Conservation (phyloP, 1,140 invertebrate species). For the Bradysia coprophila region DNA sequence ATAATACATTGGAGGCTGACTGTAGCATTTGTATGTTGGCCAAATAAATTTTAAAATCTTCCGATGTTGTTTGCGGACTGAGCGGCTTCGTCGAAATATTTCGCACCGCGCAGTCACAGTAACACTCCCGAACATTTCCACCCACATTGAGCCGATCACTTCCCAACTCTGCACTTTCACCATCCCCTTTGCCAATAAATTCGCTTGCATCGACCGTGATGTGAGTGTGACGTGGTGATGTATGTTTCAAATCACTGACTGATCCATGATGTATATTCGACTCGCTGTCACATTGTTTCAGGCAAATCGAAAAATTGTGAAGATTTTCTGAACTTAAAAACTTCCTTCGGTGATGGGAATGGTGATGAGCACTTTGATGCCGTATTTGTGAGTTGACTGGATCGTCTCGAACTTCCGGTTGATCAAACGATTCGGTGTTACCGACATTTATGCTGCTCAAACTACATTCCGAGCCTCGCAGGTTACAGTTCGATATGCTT, state of each 20-base stretch:
- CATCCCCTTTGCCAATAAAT: neutral
- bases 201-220: neutral
- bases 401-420: conserved; percentile 20
- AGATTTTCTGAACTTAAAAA: conserved; percentile 36
- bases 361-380: neutral
- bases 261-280: neutral
- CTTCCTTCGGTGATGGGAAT: conserved; percentile 15
- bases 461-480: conserved; percentile 25
- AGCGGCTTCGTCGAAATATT: conserved; percentile 39
- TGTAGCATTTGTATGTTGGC: conserved; percentile 49
- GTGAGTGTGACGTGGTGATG: neutral
- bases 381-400: neutral
- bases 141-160: neutral
- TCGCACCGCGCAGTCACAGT: too few species aligned
- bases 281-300: neutral
- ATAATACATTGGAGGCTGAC: conserved; percentile 37
- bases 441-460: conserved; percentile 25
- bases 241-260: conserved; percentile 1
- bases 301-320: neutral
- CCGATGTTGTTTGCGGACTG: conserved; percentile 35
- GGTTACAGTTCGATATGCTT: conserved; percentile 28
- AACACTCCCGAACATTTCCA: too few species aligned
- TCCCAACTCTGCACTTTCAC: too few species aligned
- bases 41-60: conserved; percentile 44
- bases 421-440: conserved; percentile 18